Evolutionary conservation across 2,888 invertebrate genomes (phyloP).

Genomic region (Scrobipalpa atriplicella): DNA sequence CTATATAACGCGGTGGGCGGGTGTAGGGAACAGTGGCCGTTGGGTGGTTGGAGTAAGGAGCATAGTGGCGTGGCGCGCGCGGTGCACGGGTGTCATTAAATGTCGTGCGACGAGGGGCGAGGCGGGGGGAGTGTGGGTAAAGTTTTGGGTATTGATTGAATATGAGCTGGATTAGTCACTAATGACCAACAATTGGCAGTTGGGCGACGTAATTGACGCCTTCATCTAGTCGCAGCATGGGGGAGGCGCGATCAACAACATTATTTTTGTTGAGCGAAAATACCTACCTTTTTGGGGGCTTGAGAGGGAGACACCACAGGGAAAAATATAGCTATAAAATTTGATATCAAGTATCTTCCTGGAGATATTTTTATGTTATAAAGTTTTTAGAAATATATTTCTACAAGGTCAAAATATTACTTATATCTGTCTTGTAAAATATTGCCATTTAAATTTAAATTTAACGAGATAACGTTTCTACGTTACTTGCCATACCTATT

Average conservation of each 20-base stretch:
- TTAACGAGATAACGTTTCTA: neutral
- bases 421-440: neutral
- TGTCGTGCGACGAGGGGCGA: constrained; percentile 80
- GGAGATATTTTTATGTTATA: neutral
- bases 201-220: constrained; percentile 58
- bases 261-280: constrained; percentile 17
- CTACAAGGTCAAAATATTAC: neutral
- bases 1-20: constrained; percentile 81
- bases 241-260: constrained; percentile 17
- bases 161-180: constrained; percentile 81
- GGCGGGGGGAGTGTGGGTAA: constrained; percentile 78
- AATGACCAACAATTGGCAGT: constrained; percentile 80
- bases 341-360: neutral
- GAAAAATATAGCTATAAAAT: constrained; percentile 1
- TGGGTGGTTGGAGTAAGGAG: constrained; percentile 62
- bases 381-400: neutral
- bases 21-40: constrained; percentile 70
- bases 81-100: constrained; percentile 83
- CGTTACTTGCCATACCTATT: constrained; percentile 18
- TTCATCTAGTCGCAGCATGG: constrained; percentile 26
- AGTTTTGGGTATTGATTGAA: constrained; percentile 84
- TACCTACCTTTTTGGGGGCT: constrained; percentile 11
- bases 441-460: neutral
- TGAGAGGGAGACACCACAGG: neutral
- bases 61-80: constrained; percentile 60